Evolutionary conservation across 2,113 vertebrate species (phyloP), one percentile per base, ranked within the genome.

Genomic region (Tretioscincus oriximinensis): DNA sequence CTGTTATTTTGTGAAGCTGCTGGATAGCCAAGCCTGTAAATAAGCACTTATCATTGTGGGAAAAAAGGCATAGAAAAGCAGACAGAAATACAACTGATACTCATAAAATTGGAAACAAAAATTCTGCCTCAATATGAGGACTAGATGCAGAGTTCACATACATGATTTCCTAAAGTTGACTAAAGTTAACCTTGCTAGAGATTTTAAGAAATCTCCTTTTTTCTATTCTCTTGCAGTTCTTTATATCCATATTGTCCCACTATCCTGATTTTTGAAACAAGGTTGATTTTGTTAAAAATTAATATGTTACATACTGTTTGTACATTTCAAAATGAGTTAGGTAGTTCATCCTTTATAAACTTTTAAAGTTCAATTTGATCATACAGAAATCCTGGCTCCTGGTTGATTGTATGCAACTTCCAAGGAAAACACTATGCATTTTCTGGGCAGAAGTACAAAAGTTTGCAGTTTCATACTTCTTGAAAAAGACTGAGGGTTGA

Each of bases 171-270:
- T 26, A 2, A 31, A 22, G 35, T 45, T 68, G 65, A 28, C 71
- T 3, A 51, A 58, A 71, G 61, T 73, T 14, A 75, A 61, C 64
- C 26, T 82, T 65, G 66, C 76, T 65, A 76, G 76, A 61, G 69
- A 63, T 65, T 10, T 10, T 29, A 35, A 49, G 71, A 75, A 35
- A 54, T 70, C 41, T n/a, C 77, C 35, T 51, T 71, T 64, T 28
- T 41, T 54, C 63, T 49, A 28, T 47, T 10, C 2, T 9, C 64
- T 69, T 58, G 70, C 26, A 9, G 24, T 2, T 26, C 9, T 26
- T 45, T 22, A 2, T 31, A 60, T 20, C 76, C 28, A 7, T 5
- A 51, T 26, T 21, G 67, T 54, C 35, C 2, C 21, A 4, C 1
- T 41, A 3, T 20, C 31, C 61, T 35, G 26, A 24, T 28, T 66